Evolutionary conservation across 2,113 vertebrate genomes (phyloP).

Genomic region (Smithornis capensis): DNA sequence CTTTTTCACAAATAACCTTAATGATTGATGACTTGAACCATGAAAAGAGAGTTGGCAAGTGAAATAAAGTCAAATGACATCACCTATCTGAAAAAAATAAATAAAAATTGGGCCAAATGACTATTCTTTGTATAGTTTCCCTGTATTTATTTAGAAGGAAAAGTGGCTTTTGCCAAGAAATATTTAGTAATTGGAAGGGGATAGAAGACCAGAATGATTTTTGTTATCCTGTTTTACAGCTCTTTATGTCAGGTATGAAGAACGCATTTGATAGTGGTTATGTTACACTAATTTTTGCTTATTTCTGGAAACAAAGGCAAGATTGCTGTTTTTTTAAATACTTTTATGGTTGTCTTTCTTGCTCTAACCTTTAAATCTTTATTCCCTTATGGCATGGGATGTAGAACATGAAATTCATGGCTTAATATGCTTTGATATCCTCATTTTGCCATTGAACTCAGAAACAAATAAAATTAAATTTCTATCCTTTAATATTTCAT

Average conservation of each 20-base stretch:
- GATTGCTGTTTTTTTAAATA: neutral
- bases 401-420: neutral
- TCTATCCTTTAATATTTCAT: neutral
- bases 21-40: neutral
- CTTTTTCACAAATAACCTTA: neutral
- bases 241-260: neutral
- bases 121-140: neutral
- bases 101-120: neutral
- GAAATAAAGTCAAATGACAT: neutral
- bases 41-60: neutral
- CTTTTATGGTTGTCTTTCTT: neutral
- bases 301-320: neutral
- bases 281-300: neutral
- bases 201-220: neutral
- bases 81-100: neutral
- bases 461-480: neutral
- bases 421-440: neutral
- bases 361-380: constrained; percentile 1
- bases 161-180: neutral
- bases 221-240: neutral
- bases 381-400: neutral
- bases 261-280: neutral
- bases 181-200: neutral
- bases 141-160: neutral
- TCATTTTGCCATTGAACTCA: neutral